Evolutionary conservation across 2,888 invertebrate genomes (phyloP), one percentile per base, ranked within the genome.

Genomic region (Balanococcus diminutus): DNA sequence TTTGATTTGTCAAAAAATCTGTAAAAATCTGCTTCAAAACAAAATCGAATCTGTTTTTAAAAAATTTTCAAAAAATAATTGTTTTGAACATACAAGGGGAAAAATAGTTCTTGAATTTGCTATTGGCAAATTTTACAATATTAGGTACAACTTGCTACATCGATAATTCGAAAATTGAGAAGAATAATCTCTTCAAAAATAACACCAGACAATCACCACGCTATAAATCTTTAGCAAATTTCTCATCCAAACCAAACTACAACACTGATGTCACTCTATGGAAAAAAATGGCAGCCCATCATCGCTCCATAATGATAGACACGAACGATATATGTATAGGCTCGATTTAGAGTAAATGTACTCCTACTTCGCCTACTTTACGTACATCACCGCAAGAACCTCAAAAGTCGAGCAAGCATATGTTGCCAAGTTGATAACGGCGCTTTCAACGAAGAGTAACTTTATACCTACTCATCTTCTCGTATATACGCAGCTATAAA

Each of bases 351-450:
- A 22, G 1, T 9, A 22, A 56, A 22, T 22, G 22, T 9, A 56
- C 56, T 46, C 16, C 6, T 56, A 56, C 56, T 5, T 19, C 19
- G n/a, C n/a, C n/a, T n/a, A n/a, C n/a, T n/a, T n/a, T 22, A 2
- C 9, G 56, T 22, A 56, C n/a, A n/a, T n/a, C n/a, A n/a, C 56
- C 56, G 11, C 56, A 22, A 56, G 67, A 67, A 67, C 67, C 67
- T 28, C 25, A 67, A 67, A 67, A 67, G 28, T 67, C 67, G 67
- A 67, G 67, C 56, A 19, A 42, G 42, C 67, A 28, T 67, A 28
- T 67, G 67, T 67, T 67, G 67, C 67, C 67, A 67, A 67, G 67
- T 67, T 16, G 67, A 28, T 67, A 28, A 67, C 28, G 67, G 67
- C 67, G 67, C 67, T 67, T 67, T 67, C 67, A 67, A 67, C 67